phyloP scores from a whole-genome alignment of 2,113 vertebrate genomes.

The Pygoscelis adeliae region DNA sequence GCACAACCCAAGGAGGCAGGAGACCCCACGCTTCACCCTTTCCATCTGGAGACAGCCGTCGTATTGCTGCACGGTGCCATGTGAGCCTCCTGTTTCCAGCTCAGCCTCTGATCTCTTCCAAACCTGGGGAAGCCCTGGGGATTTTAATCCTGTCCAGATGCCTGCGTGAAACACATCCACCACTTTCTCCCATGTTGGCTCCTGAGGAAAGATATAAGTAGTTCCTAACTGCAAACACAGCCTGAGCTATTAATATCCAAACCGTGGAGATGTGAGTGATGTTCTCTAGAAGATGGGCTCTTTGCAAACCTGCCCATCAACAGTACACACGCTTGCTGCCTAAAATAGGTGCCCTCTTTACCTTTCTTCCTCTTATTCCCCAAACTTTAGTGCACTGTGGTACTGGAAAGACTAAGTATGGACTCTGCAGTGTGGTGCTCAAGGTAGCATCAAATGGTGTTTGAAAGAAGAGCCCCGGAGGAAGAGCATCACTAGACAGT shows the following conservation, averaged over 20 bases:
- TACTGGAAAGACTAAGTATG: background rate
- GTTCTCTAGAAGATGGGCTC: background rate
- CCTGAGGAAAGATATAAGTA: background rate
- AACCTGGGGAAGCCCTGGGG: background rate
- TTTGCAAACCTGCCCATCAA: background rate
- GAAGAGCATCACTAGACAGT: background rate
- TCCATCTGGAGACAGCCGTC: background rate
- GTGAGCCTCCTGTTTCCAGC: background rate
- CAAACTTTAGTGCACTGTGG: background rate
- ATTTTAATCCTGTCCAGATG: slow-evolving; percentile 5
- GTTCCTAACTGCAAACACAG: background rate
- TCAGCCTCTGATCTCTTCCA: background rate
- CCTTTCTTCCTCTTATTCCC: background rate
- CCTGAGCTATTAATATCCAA: background rate
- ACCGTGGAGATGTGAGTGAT: background rate
- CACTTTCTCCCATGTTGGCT: background rate
- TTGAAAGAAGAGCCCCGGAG: background rate
- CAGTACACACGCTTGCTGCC: background rate
- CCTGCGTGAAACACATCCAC: accelerated
- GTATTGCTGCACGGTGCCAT: background rate
- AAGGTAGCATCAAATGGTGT: background rate
- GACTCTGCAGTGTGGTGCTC: background rate
- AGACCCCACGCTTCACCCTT: background rate
- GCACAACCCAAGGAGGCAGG: background rate
- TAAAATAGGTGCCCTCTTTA: background rate